phyloP scores from a whole-genome alignment of 2,797 vertebrate species.

The Ataeniobius toweri region DNA sequence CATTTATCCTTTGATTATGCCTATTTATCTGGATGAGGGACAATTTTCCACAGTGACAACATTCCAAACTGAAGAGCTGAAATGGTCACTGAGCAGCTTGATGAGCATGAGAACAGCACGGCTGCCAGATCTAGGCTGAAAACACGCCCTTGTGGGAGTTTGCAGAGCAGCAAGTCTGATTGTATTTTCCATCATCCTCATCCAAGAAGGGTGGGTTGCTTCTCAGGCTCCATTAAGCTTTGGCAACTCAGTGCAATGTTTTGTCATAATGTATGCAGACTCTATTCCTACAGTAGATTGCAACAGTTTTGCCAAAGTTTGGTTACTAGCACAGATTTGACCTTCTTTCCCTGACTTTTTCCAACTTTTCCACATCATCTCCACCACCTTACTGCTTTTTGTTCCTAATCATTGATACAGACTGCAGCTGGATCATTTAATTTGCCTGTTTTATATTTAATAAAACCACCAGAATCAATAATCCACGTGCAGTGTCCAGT shows the following conservation, averaged over 20 bases:
- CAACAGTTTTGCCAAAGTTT: background rate
- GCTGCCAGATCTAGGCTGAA: background rate
- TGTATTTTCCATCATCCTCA: background rate
- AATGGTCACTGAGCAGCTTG: background rate
- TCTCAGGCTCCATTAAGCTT: background rate
- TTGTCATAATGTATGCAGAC: background rate
- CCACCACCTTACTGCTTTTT: background rate
- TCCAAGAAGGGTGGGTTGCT: background rate
- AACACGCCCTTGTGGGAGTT: background rate
- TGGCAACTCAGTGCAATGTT: background rate
- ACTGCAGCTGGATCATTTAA: background rate
- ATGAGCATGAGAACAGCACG: background rate
- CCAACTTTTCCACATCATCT: background rate
- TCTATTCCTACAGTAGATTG: too few species aligned
- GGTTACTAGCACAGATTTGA: background rate
- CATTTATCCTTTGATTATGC: background rate
- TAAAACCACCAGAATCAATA: background rate
- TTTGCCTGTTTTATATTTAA: background rate
- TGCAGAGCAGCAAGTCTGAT: background rate
- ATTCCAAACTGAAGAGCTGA: background rate
- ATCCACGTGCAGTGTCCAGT: background rate
- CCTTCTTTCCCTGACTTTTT: background rate
- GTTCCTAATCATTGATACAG: background rate
- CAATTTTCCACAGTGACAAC: conserved; percentile 4
- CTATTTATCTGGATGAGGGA: background rate